Evolutionary conservation across 2,888 invertebrate genomes (phyloP), one percentile per base, ranked within the genome.

Genomic region (Cryptocephalus primarius): DNA sequence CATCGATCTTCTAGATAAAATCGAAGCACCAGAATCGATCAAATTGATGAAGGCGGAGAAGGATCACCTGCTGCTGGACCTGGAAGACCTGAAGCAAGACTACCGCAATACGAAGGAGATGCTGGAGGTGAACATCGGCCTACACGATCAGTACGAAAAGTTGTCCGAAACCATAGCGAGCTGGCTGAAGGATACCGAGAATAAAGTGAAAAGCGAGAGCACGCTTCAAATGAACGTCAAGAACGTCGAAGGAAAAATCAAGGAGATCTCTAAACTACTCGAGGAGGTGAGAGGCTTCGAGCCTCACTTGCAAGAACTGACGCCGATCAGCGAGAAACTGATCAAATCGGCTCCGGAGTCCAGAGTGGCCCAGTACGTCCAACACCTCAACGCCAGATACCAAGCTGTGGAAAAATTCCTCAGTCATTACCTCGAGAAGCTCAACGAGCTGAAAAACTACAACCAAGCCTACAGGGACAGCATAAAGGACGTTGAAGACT

Each of bases 141-240:
- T 87, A 9, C 91, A 90, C 85, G 80, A 84, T 57, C 80, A 83
- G 53, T 92, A 91, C 64, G 91, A 93, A 63, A 71, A 74, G 8
- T 72, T 82, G 13, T 81, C 85, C 44, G 91, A 90, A 58, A 78
- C 77, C 50, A 76, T 89, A 2, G 77, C 83, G 0, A 75, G 78
- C 8, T 88, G 87, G 86, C 64, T 92, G 13, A 86, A 87, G 63
- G 84, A 85, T 44, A 81, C 82, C 51, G 91, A 92, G 71, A 82
- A 79, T 48, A 79, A 75, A 62, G 80, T 87, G 0, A 77, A 88
- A 61, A 67, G 75, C 33, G 88, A 90, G 70, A 81, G 85, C 8
- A 80, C 83, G 4, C 79, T 77, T 51, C 79, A 87, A 58, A 71
- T 87, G 0, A 82, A 82, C 57, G 64, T 88, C 11, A 73, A 78